Evolutionary conservation across 2,888 invertebrate genomes (phyloP), one percentile per base, ranked within the genome.

Genomic region (Lasioglossum malachurum): DNA sequence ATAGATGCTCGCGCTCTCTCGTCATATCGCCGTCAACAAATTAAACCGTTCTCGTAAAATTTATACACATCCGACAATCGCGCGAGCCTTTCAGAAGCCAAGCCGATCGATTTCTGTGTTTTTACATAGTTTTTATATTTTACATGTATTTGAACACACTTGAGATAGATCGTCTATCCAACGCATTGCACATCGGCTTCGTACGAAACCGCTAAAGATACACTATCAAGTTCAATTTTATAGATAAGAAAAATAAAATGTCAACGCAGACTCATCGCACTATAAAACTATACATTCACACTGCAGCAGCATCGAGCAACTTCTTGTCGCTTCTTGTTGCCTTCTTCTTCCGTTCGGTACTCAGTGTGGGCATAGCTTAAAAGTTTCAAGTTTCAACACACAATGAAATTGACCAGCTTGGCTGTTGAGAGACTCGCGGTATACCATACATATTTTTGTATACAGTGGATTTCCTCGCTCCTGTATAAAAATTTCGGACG

Each of bases 361-460:
- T 10, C 7, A 2, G 53, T 8, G 10, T 53, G 10, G 53, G 8
- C 23, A 3, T 23, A 23, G 53, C 23, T n/a, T 10, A 3, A 53
- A 2, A 23, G 53, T 53, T 10, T 10, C 10, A 2, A 23, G 53
- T 53, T 10, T 10, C 10, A 10, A n/a, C 2, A 10, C 23, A 10
- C 57, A 46, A 31, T 23, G 16, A 75, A 71, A 71, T 71, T n/a
- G n/a, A 71, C 4, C 14, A 41, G 41, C 38, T 71, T 71, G 41
- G 71, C 71, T 41, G 23, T 71, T 4, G n/a, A 71, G n/a, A 71
- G 7, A 71, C 41, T 78, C 46, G n/a, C 41, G 49, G 35, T 74
- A 53, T 38, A 35, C 60, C 44, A 72, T 38, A 10, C 60, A 84
- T 75, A 75, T 78, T 75, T 84, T 75, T 84, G 44, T 85, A 57